These are phyloP conservation scores for Petroica traversi DNA, from an alignment of 2,113 vertebrate species.

Conservation along the genomic window DNA sequence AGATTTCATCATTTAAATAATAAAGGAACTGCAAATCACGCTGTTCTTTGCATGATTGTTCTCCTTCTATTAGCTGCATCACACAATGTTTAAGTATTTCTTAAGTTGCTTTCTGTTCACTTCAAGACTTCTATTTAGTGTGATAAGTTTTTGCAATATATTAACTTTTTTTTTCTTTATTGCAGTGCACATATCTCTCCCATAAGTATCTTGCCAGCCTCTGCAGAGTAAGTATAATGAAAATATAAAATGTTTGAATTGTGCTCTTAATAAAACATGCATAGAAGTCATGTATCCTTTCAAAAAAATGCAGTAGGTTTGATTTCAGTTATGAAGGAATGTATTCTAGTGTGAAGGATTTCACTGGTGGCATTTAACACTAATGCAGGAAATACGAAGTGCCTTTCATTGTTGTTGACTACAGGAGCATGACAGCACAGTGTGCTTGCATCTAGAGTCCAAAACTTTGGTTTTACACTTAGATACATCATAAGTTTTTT, in stretches of 20 bases:
- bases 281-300: not conserved
- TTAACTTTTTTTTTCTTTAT: slow-evolving; percentile 52
- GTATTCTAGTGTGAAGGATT: not conserved
- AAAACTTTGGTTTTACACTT: not conserved
- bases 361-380: not conserved
- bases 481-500: not conserved
- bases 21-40: not conserved
- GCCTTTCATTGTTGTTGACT: not conserved
- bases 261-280: not conserved
- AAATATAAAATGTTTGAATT: not conserved
- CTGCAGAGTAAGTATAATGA: slow-evolving; percentile 87
- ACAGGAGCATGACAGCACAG: not conserved
- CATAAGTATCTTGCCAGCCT: slow-evolving; percentile 90
- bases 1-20: not conserved
- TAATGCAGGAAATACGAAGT: not conserved
- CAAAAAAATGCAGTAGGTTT: not conserved
- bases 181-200: slow-evolving; percentile 88
- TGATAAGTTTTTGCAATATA: not conserved
- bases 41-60: not conserved
- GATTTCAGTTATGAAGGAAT: not conserved
- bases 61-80: not conserved
- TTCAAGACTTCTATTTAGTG: not conserved
- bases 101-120: not conserved
- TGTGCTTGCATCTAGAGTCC: not conserved
- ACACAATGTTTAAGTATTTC: not conserved